Evolutionary conservation across 2,113 vertebrate species (phyloP), one percentile per base, ranked within the genome.

Genomic region (Entomyzon cyanotis): DNA sequence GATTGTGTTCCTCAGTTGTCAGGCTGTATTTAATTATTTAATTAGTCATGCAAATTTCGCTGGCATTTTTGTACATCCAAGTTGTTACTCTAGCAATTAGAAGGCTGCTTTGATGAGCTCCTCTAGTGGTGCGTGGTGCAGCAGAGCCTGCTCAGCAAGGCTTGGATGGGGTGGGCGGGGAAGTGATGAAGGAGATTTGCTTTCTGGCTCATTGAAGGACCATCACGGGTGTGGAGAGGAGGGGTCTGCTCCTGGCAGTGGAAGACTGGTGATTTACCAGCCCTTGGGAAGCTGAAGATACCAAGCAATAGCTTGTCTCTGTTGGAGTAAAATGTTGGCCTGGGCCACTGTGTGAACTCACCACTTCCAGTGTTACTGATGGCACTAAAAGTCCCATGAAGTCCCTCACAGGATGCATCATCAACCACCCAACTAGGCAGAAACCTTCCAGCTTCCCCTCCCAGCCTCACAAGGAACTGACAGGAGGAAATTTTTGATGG

Each of bases 11-110:
- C 65, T 84, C 10, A 23, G 55, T 89, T 88, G 76, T 87, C 76
- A 82, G 89, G 69, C 59, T 52, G 82, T 87, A 63, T 68, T 95
- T 97, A 83, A 87, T 96, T 90, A 94, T 97, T 96, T 92, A 90
- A 96, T 95, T 94, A 97, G 87, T 65, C 90, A 79, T 83, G 71
- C 70, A 84, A 87, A 92, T 94, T 91, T 87, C 0, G 0, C 70
- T 84, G 78, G 69, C 76, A 22, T 64, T 85, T 95, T 91, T 84
- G 87, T 84, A 50, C 68, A 47, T 80, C 52, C 15, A 30, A 85
- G 84, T 65, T 5, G 7, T 93, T 87, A 84, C 76, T 84, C 41
- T 18, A 60, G 89, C 69, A 88, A 95, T 93, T 95, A 84, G 73
- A 74, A 93, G 70, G 56, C 84, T 77, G 73, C 87, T 91, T 90